Evolutionary conservation across 2,113 vertebrate genomes (phyloP).

Genomic region (Paedocypris sp.): DNA sequence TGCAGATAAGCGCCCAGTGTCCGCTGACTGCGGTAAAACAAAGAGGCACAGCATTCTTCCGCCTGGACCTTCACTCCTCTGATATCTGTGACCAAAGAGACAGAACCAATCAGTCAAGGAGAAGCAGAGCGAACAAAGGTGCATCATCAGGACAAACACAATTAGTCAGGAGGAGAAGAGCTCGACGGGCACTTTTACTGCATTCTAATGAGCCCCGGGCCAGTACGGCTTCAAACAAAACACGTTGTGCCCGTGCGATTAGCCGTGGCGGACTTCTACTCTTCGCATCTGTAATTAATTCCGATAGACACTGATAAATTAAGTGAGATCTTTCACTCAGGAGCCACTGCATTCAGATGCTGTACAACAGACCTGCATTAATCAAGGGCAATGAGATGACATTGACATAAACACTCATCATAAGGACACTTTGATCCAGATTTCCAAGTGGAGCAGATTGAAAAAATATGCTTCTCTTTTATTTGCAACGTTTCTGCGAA

Average conservation of each 20-base stretch:
- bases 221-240: background rate
- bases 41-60: background rate
- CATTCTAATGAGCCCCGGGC: background rate
- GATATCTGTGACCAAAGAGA: conserved; percentile 3
- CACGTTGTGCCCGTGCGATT: conserved; percentile 4
- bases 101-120: conserved; percentile 26
- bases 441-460: background rate
- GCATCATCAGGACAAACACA: conserved; percentile 22
- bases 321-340: conserved; percentile 16
- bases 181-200: background rate
- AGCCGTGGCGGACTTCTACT: conserved; percentile 18
- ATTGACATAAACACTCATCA: conserved; percentile 11
- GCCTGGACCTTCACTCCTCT: background rate
- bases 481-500: background rate
- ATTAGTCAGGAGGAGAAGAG: conserved; percentile 20
- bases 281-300: conserved; percentile 26
- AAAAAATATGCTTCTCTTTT: background rate
- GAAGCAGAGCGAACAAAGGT: conserved; percentile 7
- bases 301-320: conserved; percentile 30
- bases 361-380: conserved; percentile 25
- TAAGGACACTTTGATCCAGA: background rate
- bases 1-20: background rate
- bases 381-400: conserved; percentile 26
- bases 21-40: conserved; percentile 1
- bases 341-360: conserved; percentile 25